A percentile compares a stretch with the other conserved stretches of the same genome.
These are phyloP conservation scores for Ctenomys sociabilis DNA, from an alignment of 2,113 vertebrate species.

Conservation along the genomic window DNA sequence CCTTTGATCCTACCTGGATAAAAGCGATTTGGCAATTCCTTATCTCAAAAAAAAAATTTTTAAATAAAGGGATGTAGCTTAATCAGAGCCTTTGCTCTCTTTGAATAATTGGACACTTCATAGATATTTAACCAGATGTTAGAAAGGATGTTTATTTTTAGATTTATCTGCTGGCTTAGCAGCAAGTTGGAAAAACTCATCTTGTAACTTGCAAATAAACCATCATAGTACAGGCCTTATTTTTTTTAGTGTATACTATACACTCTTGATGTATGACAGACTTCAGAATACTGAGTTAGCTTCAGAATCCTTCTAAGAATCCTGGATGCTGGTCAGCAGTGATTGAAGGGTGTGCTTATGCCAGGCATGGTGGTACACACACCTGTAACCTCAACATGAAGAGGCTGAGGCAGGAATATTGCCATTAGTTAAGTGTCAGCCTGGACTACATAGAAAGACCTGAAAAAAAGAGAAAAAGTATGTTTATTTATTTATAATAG, in stretches of 20 bases:
- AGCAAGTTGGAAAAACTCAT: not conserved
- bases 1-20: not conserved
- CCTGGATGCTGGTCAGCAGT: not conserved
- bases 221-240: not conserved
- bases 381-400: not conserved
- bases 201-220: not conserved
- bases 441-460: not conserved
- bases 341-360: not conserved
- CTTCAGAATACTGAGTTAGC: not conserved
- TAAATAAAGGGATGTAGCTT: not conserved
- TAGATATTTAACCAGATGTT: not conserved
- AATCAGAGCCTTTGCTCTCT: no score
- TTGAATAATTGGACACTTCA: not conserved
- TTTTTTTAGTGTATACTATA: conserved; percentile 12
- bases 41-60: not conserved
- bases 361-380: not conserved
- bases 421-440: not conserved
- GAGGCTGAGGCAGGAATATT: not conserved
- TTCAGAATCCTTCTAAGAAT: not conserved
- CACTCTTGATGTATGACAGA: not conserved
- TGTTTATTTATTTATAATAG: not conserved
- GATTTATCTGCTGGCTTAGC: conserved; percentile 6
- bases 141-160: not conserved
- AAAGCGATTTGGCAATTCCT: not conserved
- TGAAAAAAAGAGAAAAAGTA: not conserved